Base-by-base conservation (phyloP, 2,113 vertebrate genomes). In the Oriolus oriolus region DNA sequence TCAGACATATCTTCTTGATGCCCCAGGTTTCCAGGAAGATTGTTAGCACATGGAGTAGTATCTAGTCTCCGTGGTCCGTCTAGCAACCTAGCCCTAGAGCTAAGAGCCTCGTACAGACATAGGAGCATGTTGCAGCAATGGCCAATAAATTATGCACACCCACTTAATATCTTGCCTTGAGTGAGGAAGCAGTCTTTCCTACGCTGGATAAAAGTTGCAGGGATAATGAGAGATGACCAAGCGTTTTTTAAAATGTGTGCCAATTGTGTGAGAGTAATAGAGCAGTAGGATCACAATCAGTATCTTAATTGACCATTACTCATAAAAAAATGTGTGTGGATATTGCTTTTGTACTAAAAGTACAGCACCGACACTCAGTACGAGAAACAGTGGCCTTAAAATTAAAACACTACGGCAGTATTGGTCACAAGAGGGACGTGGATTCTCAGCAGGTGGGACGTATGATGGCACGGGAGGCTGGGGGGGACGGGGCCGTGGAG, bases 281-380 rank as follows among this genome's bases (percentile, higher is more conserved):
- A 76, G 26, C 1, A 4, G 21, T 10, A 76, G 21, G 37, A 71
- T 71, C 27, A 8, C 37, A 69, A 27, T 42, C 61, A 73, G 37
- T 42, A 28, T 33, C 28, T 56, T 42, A 84, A 44, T 1, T 57
- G 24, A 68, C 31, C 49, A 18, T 92, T 97, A 98, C 31, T 97
- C 94, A 49, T 98, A 97, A 54, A 95, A 98, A 96, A 98, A 98
- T 1, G 74, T 35, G 33, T 97, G 53, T 13, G 98, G 97, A 92
- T 97, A 98, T 30, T 28, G 5, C 35, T 45, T 49, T 66, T 80
- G 94, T 19, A 97, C 69, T 23, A 74, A 21, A 35, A 96, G 91
- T 16, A 97, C 97, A 27, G 81, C 70, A 59, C 71, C 44, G 75
- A 81, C 53, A 33, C 95, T 94, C 44, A 98, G 9, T 59, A 97